phyloP scores from a whole-genome alignment of 2,888 invertebrate species.

The Tenthredo amoena region DNA sequence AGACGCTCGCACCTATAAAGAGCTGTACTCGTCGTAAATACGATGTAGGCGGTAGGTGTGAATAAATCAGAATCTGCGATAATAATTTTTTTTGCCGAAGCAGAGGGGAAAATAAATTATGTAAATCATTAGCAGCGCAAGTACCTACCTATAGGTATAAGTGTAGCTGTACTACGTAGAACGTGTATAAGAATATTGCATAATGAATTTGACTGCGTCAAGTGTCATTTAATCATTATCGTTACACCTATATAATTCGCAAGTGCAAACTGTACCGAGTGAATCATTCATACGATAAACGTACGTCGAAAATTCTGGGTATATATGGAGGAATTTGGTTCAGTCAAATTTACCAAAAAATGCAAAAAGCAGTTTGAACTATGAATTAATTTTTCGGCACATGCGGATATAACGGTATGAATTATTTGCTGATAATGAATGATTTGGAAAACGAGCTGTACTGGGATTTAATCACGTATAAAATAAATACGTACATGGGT shows the following conservation, averaged over 20 bases:
- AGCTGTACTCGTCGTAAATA: not conserved
- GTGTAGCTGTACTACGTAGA: not conserved
- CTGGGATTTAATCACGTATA: not conserved
- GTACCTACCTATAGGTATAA: not conserved
- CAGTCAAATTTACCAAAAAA: no score
- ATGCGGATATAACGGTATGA: not conserved
- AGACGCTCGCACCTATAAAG: not conserved
- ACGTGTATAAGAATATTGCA: not conserved
- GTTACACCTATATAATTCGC: no score
- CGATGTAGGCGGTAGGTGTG: not conserved
- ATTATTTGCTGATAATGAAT: not conserved
- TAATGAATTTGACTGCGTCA: not conserved
- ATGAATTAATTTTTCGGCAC: not conserved
- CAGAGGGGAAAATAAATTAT: not conserved
- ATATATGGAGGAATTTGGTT: no score
- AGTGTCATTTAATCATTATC: not conserved
- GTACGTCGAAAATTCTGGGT: no score
- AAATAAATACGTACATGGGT: not conserved
- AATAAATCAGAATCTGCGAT: not conserved
- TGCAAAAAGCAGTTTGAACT: not conserved
- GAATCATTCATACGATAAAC: no score
- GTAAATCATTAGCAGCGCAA: not conserved
- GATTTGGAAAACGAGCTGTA: not conserved
- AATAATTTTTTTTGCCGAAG: not conserved
- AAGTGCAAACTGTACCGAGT: no score